Conservation (phyloP, 92 coral and sea anemone species). For the Zoanthus sociatus region DNA sequence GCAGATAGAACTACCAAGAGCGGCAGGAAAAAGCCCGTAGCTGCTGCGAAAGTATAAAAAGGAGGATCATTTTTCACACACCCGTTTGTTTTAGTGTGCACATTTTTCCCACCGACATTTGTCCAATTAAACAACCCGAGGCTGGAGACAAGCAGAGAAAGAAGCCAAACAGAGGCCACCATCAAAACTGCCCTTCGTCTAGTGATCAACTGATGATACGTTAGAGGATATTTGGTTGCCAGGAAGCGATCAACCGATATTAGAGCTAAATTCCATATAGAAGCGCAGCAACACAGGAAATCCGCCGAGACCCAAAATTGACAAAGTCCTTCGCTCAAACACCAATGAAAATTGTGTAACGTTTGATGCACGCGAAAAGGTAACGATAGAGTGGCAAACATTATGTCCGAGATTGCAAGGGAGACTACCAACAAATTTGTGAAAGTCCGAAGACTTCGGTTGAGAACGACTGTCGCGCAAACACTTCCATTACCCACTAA, state of each 20-base stretch:
- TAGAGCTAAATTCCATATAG: constrained; percentile 80
- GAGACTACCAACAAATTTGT: constrained; percentile 85
- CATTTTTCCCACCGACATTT: constrained; percentile 50
- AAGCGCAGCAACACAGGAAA: constrained; percentile 78
- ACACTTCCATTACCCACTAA: constrained; percentile 76
- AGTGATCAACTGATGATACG: constrained; percentile 75
- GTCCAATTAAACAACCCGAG: constrained; percentile 88
- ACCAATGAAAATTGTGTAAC: constrained; percentile 71
- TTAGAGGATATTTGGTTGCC: constrained; percentile 84
- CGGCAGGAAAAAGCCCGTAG: constrained; percentile 84
- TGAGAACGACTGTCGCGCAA: constrained; percentile 70
- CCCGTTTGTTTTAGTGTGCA: constrained; percentile 56
- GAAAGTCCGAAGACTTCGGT: constrained; percentile 73
- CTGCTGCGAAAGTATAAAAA: constrained; percentile 83
- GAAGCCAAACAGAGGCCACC: constrained; percentile 78
- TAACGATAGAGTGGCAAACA: constrained; percentile 75
- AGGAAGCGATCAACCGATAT: constrained; percentile 81
- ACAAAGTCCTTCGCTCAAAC: constrained; percentile 69
- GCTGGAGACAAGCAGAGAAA: constrained; percentile 74
- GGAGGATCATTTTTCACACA: constrained; percentile 82
- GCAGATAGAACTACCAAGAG: constrained; percentile 72
- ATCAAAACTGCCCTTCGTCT: constrained; percentile 65
- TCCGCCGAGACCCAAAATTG: constrained; percentile 81
- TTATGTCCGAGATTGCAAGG: constrained; percentile 75
- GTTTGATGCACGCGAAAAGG: constrained; percentile 87